phyloP scores from a whole-genome alignment of 2,113 vertebrate genomes.

The Anseranas semipalmata region DNA sequence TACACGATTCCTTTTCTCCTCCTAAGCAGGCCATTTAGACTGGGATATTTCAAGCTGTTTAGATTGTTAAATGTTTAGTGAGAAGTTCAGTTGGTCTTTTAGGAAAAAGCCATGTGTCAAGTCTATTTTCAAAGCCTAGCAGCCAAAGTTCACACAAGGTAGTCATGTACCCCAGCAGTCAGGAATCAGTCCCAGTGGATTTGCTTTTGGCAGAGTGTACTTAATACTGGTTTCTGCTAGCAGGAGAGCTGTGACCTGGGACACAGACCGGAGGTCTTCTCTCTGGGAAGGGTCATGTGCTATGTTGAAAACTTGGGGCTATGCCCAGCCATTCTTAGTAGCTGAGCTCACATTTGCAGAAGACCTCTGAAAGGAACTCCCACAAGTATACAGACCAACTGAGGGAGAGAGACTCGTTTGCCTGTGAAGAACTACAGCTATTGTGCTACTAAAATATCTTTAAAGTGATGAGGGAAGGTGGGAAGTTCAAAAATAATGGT shows the following conservation, averaged over 20 bases:
- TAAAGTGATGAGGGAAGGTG: background rate
- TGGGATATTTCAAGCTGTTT: background rate
- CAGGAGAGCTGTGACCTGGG: background rate
- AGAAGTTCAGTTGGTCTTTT: background rate
- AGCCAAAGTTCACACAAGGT: slow-evolving; percentile 26
- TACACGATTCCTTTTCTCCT: background rate
- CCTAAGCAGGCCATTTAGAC: background rate
- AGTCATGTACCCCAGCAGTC: background rate
- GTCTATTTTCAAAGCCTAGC: slow-evolving; percentile 5
- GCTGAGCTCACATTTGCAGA: slow-evolving; percentile 58
- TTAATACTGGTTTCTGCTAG: slow-evolving; percentile 17
- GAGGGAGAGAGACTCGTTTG: background rate
- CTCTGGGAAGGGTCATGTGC: slow-evolving; percentile 40
- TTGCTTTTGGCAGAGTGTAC: background rate
- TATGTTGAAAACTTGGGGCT: slow-evolving; percentile 15
- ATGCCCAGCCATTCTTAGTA: slow-evolving; percentile 48
- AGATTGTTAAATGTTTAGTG: background rate
- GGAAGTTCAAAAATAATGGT: background rate
- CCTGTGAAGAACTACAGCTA: background rate
- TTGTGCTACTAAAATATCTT: background rate
- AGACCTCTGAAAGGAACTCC: slow-evolving; percentile 18
- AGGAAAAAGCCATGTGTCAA: background rate
- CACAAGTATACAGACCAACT: fast-evolving
- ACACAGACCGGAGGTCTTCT: slow-evolving; percentile 44
- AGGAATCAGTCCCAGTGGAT: background rate